These are phyloP conservation scores for Acrossocheilus wenchowensis DNA, from an alignment of 2,797 vertebrate species.

Conservation along the genomic window DNA sequence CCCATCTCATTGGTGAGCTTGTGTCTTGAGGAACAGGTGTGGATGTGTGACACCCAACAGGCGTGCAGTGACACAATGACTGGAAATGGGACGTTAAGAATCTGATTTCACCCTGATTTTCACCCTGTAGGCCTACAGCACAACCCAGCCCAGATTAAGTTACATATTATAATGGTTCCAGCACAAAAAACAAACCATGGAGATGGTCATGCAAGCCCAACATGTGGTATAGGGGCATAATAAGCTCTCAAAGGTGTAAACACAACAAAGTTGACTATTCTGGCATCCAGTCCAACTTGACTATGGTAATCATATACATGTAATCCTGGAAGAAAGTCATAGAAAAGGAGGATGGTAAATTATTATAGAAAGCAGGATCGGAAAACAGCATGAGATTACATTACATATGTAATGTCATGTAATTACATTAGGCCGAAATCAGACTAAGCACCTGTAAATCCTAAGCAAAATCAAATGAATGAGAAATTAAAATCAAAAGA, in stretches of 20 bases:
- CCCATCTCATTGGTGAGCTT: not conserved
- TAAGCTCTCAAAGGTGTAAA: conserved; percentile 7
- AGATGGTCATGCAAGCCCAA: not conserved
- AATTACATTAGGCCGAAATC: too few species aligned
- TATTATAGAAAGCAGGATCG: not conserved
- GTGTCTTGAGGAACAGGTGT: conserved; percentile 15
- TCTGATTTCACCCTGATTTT: conserved; percentile 11
- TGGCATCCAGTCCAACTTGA: not conserved
- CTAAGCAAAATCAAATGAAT: not conserved
- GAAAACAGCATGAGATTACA: not conserved
- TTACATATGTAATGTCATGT: too few species aligned
- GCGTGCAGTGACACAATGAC: conserved; percentile 17
- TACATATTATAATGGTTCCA: conserved; percentile 15
- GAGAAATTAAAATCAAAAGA: too few species aligned
- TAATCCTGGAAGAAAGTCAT: not conserved
- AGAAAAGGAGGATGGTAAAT: not conserved
- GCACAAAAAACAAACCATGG: not conserved
- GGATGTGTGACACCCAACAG: conserved; percentile 2
- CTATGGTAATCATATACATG: not conserved
- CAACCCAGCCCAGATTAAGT: conserved; percentile 16
- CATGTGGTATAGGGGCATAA: not conserved
- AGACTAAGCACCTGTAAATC: not conserved
- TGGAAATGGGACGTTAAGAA: not conserved
- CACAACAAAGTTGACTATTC: not conserved
- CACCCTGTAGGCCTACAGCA: not conserved